phyloP scores from a whole-genome alignment of 1,140 invertebrate genomes.

The Drosophila bifasciata region DNA sequence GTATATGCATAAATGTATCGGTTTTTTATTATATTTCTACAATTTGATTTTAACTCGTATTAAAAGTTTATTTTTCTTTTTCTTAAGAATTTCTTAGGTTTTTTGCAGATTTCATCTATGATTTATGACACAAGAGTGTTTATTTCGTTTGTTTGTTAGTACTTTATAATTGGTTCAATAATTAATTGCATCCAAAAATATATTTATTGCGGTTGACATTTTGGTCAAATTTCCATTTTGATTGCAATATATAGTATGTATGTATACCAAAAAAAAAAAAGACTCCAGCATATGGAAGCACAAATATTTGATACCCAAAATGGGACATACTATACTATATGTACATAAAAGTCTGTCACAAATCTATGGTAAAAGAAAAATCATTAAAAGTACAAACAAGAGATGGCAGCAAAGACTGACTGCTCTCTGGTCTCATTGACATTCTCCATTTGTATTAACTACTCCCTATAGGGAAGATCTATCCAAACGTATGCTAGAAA shows the following conservation, averaged over 20 bases:
- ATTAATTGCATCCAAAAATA: constrained; percentile 22
- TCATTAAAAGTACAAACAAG: too few species aligned
- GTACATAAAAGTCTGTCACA: too few species aligned
- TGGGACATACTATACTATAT: too few species aligned
- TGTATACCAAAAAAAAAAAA: background rate
- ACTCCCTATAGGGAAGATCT: too few species aligned
- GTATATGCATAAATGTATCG: constrained; percentile 12
- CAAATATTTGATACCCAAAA: too few species aligned
- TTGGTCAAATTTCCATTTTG: constrained; percentile 19
- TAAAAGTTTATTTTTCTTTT: constrained; percentile 30
- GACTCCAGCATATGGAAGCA: background rate
- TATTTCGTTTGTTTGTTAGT: constrained; percentile 3
- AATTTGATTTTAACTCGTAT: constrained; percentile 18
- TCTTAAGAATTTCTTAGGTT: constrained; percentile 11
- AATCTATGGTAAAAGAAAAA: too few species aligned
- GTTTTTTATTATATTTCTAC: constrained; percentile 32
- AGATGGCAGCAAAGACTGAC: too few species aligned
- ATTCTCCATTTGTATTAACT: too few species aligned
- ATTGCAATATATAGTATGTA: constrained; percentile 28
- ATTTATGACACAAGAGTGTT: constrained; percentile 24
- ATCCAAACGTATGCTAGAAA: too few species aligned
- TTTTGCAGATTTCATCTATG: constrained; percentile 24
- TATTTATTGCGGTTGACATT: constrained; percentile 6
- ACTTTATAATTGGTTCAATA: constrained; percentile 31
- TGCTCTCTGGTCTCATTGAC: too few species aligned